Evolutionary conservation across 64 coral and sea anemone genomes (phyloP), one percentile per base, ranked within the genome.

Genomic region (Pocillopora verrucosa): DNA sequence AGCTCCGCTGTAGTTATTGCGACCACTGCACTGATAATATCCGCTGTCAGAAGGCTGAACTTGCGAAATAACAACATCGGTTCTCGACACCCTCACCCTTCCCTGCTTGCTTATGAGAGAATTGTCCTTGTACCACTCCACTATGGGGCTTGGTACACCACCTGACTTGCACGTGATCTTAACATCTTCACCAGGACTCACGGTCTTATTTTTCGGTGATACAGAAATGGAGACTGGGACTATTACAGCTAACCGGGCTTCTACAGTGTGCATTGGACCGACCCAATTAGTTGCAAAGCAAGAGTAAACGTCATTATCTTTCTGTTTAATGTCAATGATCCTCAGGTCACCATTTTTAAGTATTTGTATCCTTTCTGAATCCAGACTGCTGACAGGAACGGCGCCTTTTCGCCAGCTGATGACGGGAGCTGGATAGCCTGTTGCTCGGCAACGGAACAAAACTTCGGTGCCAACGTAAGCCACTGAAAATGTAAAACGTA

Each of bases 51-150:
- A 90, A 12, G 64, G 0, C 24, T 60, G 22, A 20, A 76, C 88
- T 72, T 63, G 80, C 6, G 58, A 60, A 36, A 93, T 83, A 19
- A 90, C 91, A 34, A 88, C 58, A 36, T 87, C 59, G 2, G 63
- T 90, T 19, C 87, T 19, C 15, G 88, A 73, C 9, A 88, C 72
- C 2, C 61, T 63, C 10, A 77, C 59, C 22, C 82, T 78, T 1
- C 60, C 62, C 34, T 37, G 62, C 56, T n/a, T 20, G 59, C 60
- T 86, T 1, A 96, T 60, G 5, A 91, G 0, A 1, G 12, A 73
- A 4, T 73, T 37, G 35, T 91, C 84, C 36, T 96, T 96, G 76
- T 91, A 96, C 95, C 95, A 96, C 76, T 77, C 79, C 13, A 87
- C 92, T 13, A 73, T 83, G 9, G 95, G 95, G 68, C 61, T 76